Percentiles rank a stretch among this genome's conserved stretches.
Conservation (phyloP, 1,140 invertebrate species). For the Scaptomyza pallida region DNA sequence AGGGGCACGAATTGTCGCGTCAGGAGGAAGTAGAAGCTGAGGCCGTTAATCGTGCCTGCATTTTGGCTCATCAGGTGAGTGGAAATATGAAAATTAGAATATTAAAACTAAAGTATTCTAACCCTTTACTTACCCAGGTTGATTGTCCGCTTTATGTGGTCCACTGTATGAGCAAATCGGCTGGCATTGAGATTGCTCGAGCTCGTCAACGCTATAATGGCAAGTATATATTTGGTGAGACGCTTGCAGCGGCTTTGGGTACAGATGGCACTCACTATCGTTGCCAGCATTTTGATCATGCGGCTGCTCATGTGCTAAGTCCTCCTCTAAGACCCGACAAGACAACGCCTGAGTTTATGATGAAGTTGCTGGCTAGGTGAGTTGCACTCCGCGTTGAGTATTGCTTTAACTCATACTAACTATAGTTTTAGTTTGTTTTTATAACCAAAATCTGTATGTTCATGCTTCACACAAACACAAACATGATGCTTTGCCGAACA, state of each 20-base stretch:
- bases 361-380: slow-evolving; percentile 94
- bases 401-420: background rate
- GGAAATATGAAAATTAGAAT: background rate
- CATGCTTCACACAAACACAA: background rate
- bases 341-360: slow-evolving; percentile 91
- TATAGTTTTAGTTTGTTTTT: background rate
- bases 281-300: slow-evolving; percentile 77
- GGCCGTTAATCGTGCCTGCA: slow-evolving; percentile 96
- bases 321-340: slow-evolving; percentile 91
- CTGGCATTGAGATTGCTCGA: slow-evolving; percentile 87
- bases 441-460: too few relatives aligned
- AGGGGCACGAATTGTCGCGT: slow-evolving; percentile 97
- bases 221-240: slow-evolving; percentile 90
- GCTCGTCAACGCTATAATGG: slow-evolving; percentile 84
- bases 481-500: background rate
- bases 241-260: slow-evolving; percentile 90
- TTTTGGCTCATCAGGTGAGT: slow-evolving; percentile 94
- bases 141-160: slow-evolving; percentile 88
- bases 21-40: slow-evolving; percentile 99
- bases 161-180: slow-evolving; percentile 90
- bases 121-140: slow-evolving; percentile 39
- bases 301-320: slow-evolving; percentile 86
- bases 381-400: slow-evolving; percentile 67
- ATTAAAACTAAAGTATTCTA: too few relatives aligned
- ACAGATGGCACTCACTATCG: slow-evolving; percentile 77